Evolutionary conservation across 1,140 invertebrate genomes (phyloP).

Genomic region (Hesperophylax magnus): DNA sequence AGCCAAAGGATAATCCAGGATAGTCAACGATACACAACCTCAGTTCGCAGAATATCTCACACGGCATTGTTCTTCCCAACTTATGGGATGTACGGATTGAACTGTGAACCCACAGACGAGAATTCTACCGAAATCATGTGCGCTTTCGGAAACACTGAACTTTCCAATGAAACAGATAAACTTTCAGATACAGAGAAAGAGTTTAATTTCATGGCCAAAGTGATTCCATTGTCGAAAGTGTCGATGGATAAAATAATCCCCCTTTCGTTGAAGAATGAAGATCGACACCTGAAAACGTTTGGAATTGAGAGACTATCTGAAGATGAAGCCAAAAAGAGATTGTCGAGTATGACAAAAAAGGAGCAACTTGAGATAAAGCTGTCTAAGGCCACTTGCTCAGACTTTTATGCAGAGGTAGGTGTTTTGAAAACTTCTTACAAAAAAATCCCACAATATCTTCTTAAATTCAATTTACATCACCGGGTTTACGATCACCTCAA

Average conservation of each 20-base stretch:
- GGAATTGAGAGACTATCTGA: conserved; percentile 28
- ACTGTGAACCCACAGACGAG: conserved; percentile 38
- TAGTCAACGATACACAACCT: conserved; percentile 72
- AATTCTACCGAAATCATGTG: conserved; percentile 44
- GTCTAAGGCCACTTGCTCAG: conserved; percentile 29
- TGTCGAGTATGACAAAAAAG: conserved; percentile 23
- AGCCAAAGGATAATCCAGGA: conserved; percentile 72
- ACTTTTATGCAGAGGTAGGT: conserved; percentile 40
- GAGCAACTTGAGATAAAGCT: conserved; percentile 11
- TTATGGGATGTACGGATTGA: conserved; percentile 61
- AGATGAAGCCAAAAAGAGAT: conserved; percentile 11
- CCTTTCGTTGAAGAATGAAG: conserved; percentile 33
- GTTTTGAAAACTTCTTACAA: too few relatives aligned
- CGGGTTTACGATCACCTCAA: too few relatives aligned
- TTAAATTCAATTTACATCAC: too few relatives aligned
- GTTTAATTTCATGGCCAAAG: conserved; percentile 34
- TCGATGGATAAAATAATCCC: conserved; percentile 17
- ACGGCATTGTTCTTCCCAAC: conserved; percentile 75
- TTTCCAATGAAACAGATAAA: background rate
- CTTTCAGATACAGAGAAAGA: background rate
- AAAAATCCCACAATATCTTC: too few relatives aligned
- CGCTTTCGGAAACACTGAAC: conserved; percentile 48
- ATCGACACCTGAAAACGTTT: conserved; percentile 28
- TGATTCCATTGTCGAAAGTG: conserved; percentile 33
- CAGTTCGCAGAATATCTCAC: conserved; percentile 72